Percentiles rank a stretch among this genome's conserved stretches.
These are phyloP conservation scores for Climacteris rufus DNA, from an alignment of 2,113 vertebrate genomes.

Conservation along the genomic window DNA sequence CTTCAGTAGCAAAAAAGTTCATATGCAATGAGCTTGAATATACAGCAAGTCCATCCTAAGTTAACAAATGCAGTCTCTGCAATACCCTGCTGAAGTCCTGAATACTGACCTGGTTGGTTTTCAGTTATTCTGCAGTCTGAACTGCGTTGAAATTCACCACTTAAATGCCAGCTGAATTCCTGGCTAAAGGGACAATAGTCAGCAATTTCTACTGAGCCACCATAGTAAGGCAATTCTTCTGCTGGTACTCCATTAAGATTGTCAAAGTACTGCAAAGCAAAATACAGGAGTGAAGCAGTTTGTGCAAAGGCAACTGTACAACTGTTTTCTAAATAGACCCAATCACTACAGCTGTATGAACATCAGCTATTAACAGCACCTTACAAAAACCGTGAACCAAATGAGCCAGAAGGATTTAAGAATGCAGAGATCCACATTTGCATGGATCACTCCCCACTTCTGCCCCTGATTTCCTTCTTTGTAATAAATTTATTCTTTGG, in stretches of 20 bases:
- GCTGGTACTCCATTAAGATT: conserved; percentile 77
- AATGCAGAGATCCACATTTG: not conserved
- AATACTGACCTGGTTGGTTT: conserved; percentile 89
- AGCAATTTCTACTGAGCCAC: conserved; percentile 95
- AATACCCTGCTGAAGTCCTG: not conserved
- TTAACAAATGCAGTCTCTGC: not conserved
- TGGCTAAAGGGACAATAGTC: conserved; percentile 97
- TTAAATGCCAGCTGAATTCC: conserved; percentile 96
- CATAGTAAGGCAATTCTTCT: conserved; percentile 84
- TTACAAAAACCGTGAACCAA: not conserved
- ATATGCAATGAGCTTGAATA: not conserved
- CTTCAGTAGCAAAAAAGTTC: not conserved
- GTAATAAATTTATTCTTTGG: not conserved
- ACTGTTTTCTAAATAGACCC: not conserved
- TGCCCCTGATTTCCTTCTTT: not conserved
- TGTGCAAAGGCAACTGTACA: not conserved
- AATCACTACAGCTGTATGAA: not conserved
- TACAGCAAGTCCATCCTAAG: not conserved
- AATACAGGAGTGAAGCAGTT: not conserved
- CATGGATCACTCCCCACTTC: not conserved
- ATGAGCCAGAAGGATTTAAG: not conserved
- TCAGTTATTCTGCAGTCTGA: conserved; percentile 88
- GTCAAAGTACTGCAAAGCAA: conserved; percentile 88
- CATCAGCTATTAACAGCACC: not conserved
- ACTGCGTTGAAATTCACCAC: conserved; percentile 92